Percentiles rank a stretch among this genome's conserved stretches.
Conservation (phyloP, 2,888 invertebrate genomes). For the Ramazzottius varieornatus region DNA sequence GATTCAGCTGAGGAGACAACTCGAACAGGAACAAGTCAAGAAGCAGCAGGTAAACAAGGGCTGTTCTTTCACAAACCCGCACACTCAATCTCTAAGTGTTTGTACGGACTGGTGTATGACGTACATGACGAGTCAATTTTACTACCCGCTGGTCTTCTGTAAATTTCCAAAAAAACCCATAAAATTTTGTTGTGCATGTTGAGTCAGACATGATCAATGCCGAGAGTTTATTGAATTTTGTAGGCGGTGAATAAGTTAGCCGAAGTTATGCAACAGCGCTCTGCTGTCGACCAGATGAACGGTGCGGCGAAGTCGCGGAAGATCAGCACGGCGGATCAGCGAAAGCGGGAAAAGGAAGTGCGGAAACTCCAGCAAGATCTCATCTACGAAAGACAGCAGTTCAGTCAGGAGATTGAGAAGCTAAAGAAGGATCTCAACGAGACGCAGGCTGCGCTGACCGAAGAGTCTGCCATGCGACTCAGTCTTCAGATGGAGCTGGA, state of each 20-base stretch:
- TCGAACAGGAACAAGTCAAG: slow-evolving; percentile 5
- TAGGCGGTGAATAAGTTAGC: slow-evolving; percentile 90
- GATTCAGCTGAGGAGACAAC: slow-evolving; percentile 14
- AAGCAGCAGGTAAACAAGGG: slow-evolving; percentile 11
- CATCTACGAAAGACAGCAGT: slow-evolving; percentile 73
- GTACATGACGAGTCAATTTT: too few species aligned
- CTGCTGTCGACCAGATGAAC: slow-evolving; percentile 43
- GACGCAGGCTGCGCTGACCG: slow-evolving; percentile 13
- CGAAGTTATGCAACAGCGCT: slow-evolving; percentile 81
- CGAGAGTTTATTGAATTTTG: slow-evolving; percentile 22
- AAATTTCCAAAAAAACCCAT: too few species aligned
- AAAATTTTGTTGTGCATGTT: neutral
- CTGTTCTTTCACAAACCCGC: too few species aligned
- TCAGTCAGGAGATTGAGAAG: slow-evolving; percentile 54
- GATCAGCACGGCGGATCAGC: slow-evolving; percentile 33
- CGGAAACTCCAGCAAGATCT: slow-evolving; percentile 77
- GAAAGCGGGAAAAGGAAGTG: slow-evolving; percentile 78
- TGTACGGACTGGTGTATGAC: too few species aligned
- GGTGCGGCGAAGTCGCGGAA: slow-evolving; percentile 21
- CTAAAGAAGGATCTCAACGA: slow-evolving; percentile 49
- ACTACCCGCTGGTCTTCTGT: too few species aligned
- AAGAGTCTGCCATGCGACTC: slow-evolving; percentile 46
- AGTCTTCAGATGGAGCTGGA: slow-evolving; percentile 82
- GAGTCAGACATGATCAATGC: neutral
- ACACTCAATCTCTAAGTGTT: too few species aligned